These are phyloP conservation scores for Pseudomugil gertrudae DNA, from an alignment of 2,797 vertebrate genomes.

Conservation along the genomic window DNA sequence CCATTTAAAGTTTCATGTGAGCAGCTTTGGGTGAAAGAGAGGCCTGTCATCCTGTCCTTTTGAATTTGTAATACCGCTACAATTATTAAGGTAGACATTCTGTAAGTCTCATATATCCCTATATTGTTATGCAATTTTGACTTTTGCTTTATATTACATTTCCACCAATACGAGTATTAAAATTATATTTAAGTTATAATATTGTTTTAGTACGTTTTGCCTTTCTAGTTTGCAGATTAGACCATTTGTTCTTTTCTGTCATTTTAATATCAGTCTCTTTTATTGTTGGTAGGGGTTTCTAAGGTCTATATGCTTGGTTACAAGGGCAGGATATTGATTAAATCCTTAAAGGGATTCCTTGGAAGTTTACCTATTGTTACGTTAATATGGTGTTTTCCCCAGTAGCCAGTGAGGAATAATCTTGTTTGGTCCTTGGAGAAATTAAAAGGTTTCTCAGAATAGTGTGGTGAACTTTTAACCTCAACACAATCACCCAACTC, in stretches of 20 bases:
- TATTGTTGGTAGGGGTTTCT: conserved; percentile 63
- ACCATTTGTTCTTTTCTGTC: conserved; percentile 29
- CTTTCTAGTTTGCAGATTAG: conserved; percentile 43
- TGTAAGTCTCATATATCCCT: conserved; percentile 11
- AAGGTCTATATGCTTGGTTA: conserved; percentile 59
- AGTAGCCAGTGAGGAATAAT: conserved; percentile 65
- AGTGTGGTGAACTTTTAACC: conserved; percentile 73
- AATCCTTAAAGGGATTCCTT: conserved; percentile 63
- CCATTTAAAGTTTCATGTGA: conserved; percentile 18
- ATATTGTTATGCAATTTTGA: conserved; percentile 25
- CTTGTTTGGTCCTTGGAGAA: conserved; percentile 58
- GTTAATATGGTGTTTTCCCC: conserved; percentile 63
- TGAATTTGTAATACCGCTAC: conserved; percentile 42
- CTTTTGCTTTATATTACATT: conserved; percentile 39
- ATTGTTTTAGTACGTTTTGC: conserved; percentile 25
- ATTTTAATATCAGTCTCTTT: conserved; percentile 39
- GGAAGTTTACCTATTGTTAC: conserved; percentile 73
- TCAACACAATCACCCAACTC: conserved; percentile 42
- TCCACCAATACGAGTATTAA: conserved; percentile 6
- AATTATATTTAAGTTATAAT: conserved; percentile 40
- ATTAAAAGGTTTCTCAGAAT: conserved; percentile 59
- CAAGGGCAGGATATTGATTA: conserved; percentile 72
- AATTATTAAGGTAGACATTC: conserved; percentile 29
- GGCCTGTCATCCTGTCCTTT: conserved; percentile 22
- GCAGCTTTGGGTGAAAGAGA: conserved; percentile 6